These are phyloP conservation scores for Drosophila gaucha DNA, from an alignment of 2,888 invertebrate species.

Conservation along the genomic window DNA sequence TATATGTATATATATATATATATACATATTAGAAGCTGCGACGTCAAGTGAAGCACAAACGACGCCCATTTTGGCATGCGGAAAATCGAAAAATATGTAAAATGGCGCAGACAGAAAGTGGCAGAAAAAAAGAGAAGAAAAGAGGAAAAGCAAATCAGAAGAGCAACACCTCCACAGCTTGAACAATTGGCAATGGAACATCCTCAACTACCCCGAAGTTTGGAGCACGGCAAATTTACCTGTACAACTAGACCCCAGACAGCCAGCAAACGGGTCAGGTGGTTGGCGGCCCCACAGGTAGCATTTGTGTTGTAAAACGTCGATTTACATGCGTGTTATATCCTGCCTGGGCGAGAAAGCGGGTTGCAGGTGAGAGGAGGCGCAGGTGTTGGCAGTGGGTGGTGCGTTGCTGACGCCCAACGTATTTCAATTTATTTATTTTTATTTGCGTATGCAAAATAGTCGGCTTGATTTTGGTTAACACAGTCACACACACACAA, in stretches of 20 bases:
- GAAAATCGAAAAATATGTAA: slow-evolving; percentile 50
- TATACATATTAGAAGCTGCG: slow-evolving; percentile 10
- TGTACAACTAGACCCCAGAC: slow-evolving; percentile 57
- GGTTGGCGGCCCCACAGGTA: slow-evolving; percentile 65
- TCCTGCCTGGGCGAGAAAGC: neutral
- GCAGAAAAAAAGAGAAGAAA: slow-evolving; percentile 3
- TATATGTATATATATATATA: neutral
- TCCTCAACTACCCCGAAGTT: neutral
- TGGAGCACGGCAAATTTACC: slow-evolving; percentile 57
- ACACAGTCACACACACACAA: slow-evolving; percentile 20
- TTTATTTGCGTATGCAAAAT: slow-evolving; percentile 77
- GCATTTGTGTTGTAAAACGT: slow-evolving; percentile 73
- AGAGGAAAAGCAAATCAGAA: neutral
- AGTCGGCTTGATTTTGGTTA: slow-evolving; percentile 72
- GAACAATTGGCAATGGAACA: slow-evolving; percentile 40
- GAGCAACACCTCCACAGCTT: slow-evolving; percentile 19
- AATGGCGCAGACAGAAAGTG: slow-evolving; percentile 19
- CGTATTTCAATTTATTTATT: slow-evolving; percentile 76
- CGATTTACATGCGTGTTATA: slow-evolving; percentile 75
- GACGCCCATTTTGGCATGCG: slow-evolving; percentile 25
- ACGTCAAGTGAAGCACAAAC: slow-evolving; percentile 35
- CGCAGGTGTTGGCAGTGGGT: neutral
- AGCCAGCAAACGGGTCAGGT: slow-evolving; percentile 6
- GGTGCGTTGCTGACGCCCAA: slow-evolving; percentile 28
- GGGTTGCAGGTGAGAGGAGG: too few species aligned